phyloP scores from a whole-genome alignment of 2,888 invertebrate species.

The Orthonevra nobilis region DNA sequence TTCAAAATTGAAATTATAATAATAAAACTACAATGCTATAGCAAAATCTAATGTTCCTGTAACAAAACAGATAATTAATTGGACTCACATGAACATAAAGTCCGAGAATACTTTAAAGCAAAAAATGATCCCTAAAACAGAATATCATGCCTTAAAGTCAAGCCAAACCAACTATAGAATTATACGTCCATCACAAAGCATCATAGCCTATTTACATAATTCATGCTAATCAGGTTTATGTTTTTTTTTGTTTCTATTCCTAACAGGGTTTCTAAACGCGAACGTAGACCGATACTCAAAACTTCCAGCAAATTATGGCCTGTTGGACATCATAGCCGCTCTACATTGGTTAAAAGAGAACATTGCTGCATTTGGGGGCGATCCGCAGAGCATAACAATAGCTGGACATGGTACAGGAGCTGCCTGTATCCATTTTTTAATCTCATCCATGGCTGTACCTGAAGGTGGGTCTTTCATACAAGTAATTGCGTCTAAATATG shows the following conservation, averaged over 20 bases:
- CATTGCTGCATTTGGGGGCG: constrained; percentile 96
- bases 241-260: neutral
- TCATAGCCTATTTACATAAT: too few relatives aligned
- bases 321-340: constrained; percentile 98
- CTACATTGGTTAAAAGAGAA: constrained; percentile 98
- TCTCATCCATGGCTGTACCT: constrained; percentile 96
- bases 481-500: neutral
- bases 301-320: constrained; percentile 96
- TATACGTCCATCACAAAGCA: too few relatives aligned
- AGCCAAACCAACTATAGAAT: too few relatives aligned
- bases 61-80: too few relatives aligned
- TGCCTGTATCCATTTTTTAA: constrained; percentile 95
- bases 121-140: too few relatives aligned
- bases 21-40: too few relatives aligned
- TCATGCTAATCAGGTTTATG: constrained; percentile 28
- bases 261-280: constrained; percentile 91
- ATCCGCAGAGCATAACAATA: constrained; percentile 94
- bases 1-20: too few relatives aligned
- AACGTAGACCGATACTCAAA: constrained; percentile 92
- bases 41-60: too few relatives aligned
- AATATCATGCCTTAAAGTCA: too few relatives aligned
- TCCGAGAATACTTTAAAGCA: too few relatives aligned
- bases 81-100: too few relatives aligned
- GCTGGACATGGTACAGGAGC: constrained; percentile 98
- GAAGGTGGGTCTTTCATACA: constrained; percentile 85